Conservation (phyloP, 2,888 invertebrate genomes). For the Rhopalosiphum nymphaeae region DNA sequence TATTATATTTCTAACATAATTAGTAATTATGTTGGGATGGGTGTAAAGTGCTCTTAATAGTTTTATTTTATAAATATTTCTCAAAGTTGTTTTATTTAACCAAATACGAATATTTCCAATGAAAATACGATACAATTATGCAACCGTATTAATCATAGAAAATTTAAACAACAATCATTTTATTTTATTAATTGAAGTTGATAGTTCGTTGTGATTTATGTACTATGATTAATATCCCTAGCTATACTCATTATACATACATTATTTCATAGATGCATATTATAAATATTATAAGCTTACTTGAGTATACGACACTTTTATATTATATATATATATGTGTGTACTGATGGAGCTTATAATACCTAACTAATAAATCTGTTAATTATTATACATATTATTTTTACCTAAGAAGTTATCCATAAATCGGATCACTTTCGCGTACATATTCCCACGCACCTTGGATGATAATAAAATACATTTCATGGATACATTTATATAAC, state of each 20-base stretch:
- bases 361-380: background rate
- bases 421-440: background rate
- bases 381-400: background rate
- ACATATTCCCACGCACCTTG: slow-evolving; percentile 27
- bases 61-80: background rate
- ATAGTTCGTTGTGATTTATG: no score
- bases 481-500: background rate
- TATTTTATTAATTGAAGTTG: no score
- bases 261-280: background rate
- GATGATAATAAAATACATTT: background rate
- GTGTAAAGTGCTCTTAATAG: background rate
- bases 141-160: background rate
- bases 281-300: background rate
- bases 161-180: background rate
- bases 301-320: background rate
- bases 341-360: background rate
- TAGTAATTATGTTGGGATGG: no score
- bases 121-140: background rate
- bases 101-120: background rate
- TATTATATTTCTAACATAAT: no score
- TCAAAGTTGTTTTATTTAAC: background rate
- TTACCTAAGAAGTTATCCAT: background rate
- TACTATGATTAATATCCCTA: no score
- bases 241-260: background rate
- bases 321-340: background rate